phyloP scores from a whole-genome alignment of 2,797 vertebrate genomes.

The Chaenodraco wilsoni region DNA sequence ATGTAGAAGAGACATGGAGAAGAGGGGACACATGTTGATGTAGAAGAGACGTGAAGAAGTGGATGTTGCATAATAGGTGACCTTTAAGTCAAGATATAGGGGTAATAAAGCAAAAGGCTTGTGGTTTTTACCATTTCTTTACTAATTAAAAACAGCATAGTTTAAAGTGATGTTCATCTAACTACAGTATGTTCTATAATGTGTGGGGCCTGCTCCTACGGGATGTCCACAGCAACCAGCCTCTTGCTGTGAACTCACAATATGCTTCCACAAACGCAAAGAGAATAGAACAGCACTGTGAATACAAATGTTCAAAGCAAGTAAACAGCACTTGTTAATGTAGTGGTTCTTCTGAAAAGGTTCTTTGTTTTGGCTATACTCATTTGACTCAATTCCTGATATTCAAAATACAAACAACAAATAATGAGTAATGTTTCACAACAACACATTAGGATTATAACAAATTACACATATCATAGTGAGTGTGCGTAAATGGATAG shows the following conservation, averaged over 20 bases:
- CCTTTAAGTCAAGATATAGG: neutral
- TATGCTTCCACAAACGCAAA: neutral
- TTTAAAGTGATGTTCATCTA: neutral
- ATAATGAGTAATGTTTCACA: neutral
- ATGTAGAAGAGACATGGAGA: no score
- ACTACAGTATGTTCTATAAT: neutral
- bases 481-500: neutral
- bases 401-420: neutral
- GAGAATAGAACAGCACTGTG: neutral
- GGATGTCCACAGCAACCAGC: neutral
- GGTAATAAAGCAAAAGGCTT: neutral
- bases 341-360: neutral
- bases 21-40: no score
- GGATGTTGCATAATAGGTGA: no score
- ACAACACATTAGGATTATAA: neutral
- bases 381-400: no score
- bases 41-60: no score
- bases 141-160: no score
- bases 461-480: neutral
- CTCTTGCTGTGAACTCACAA: neutral
- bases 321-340: neutral
- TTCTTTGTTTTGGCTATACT: no score
- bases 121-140: neutral
- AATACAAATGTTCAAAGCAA: neutral
- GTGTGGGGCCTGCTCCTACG: neutral